These are phyloP conservation scores for Apteryx owenii DNA, from an alignment of 2,113 vertebrate species.

Conservation along the genomic window DNA sequence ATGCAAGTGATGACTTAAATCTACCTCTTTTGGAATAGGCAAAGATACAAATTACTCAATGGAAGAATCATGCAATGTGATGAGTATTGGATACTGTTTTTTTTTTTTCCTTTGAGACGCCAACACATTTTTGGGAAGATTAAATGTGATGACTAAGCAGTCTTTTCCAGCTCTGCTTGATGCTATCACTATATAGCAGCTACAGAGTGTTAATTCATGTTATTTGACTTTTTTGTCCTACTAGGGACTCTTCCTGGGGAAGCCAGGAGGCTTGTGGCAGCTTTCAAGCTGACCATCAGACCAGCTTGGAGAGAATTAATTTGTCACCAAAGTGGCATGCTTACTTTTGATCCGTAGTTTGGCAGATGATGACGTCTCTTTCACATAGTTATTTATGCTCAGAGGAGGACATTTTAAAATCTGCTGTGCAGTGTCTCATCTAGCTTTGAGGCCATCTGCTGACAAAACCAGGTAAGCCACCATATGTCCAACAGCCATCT, in stretches of 20 bases:
- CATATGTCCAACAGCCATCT: accelerated
- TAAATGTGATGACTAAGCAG: neutral
- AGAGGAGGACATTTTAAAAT: neutral
- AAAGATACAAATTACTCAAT: neutral
- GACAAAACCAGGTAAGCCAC: neutral
- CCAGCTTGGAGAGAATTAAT: neutral
- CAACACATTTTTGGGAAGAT: neutral
- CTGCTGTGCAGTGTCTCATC: neutral
- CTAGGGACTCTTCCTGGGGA: neutral
- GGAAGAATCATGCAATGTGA: neutral
- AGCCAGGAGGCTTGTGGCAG: neutral
- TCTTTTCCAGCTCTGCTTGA: neutral
- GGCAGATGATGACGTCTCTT: neutral
- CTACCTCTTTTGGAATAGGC: neutral
- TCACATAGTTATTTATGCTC: neutral
- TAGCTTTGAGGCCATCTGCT: neutral
- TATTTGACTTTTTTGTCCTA: neutral
- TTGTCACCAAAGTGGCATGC: neutral
- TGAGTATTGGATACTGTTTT: neutral
- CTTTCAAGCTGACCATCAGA: neutral
- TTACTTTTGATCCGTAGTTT: neutral
- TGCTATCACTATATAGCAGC: neutral
- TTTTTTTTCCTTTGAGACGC: neutral
- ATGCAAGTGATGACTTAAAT: neutral
- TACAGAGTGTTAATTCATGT: neutral